These are phyloP conservation scores for Neelides folsomi DNA, from an alignment of 2,888 invertebrate genomes.

Conservation along the genomic window DNA sequence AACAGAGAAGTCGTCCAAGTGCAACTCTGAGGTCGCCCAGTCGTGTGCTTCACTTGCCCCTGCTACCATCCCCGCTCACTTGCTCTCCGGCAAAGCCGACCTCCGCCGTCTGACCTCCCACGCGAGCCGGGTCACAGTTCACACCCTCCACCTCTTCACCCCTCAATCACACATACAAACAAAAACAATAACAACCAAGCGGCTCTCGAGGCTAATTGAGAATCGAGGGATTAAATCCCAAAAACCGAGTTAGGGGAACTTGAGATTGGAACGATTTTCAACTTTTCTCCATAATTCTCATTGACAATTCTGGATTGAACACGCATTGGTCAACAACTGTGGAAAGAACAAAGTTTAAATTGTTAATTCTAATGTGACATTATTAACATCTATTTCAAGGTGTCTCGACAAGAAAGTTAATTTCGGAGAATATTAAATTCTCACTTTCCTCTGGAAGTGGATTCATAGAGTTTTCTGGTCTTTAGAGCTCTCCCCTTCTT, in stretches of 20 bases:
- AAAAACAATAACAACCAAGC: not conserved
- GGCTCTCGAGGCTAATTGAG: not conserved
- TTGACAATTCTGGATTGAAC: too few relatives aligned
- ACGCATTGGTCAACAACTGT: too few relatives aligned
- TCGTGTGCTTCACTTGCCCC: slow-evolving; percentile 31
- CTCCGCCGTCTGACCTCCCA: slow-evolving; percentile 6
- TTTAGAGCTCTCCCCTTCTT: too few relatives aligned
- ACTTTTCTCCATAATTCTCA: too few relatives aligned
- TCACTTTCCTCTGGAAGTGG: too few relatives aligned
- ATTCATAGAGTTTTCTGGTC: too few relatives aligned
- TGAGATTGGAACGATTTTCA: not conserved
- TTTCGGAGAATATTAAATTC: too few relatives aligned
- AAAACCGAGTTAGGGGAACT: not conserved
- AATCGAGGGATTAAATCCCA: not conserved
- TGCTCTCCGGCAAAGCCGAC: slow-evolving; percentile 1
- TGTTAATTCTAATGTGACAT: too few relatives aligned
- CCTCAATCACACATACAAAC: not conserved
- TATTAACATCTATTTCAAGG: too few relatives aligned
- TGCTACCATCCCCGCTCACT: slow-evolving; percentile 13
- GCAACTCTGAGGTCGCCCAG: slow-evolving; percentile 30
- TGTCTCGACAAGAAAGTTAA: too few relatives aligned
- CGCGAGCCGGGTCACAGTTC: slow-evolving; percentile 8
- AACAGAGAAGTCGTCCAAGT: slow-evolving; percentile 30
- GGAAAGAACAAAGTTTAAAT: too few relatives aligned
- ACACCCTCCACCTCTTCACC: slow-evolving; percentile 1